Evolutionary conservation across 2,797 vertebrate genomes (phyloP).

Genomic region (Lacerta bilineata): DNA sequence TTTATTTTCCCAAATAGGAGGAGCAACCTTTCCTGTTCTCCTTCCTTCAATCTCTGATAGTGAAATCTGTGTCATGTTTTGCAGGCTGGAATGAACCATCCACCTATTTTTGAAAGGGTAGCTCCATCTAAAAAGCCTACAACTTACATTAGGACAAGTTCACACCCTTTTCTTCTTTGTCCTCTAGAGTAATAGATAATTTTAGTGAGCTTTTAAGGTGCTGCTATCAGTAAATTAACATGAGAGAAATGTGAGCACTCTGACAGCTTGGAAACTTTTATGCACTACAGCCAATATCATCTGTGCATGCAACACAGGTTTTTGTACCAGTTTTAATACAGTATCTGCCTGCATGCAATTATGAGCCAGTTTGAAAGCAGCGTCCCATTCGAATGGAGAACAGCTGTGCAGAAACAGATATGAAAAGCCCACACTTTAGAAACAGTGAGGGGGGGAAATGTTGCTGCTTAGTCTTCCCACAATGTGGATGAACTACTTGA

Average conservation of each 20-base stretch:
- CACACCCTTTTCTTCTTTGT: not conserved
- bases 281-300: no score
- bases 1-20: not conserved
- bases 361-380: not conserved
- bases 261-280: not conserved
- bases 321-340: not conserved
- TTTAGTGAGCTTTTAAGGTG: not conserved
- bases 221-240: not conserved
- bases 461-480: not conserved
- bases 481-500: not conserved
- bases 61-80: not conserved
- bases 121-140: not conserved
- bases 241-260: not conserved
- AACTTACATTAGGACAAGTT: not conserved
- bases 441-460: not conserved
- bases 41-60: not conserved
- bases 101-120: not conserved
- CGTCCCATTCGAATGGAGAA: not conserved
- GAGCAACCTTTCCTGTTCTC: not conserved
- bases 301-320: not conserved
- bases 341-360: no score
- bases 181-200: not conserved
- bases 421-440: not conserved
- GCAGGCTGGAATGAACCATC: not conserved
- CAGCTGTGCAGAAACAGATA: not conserved